Evolutionary conservation across 2,888 invertebrate genomes (phyloP), one percentile per base, ranked within the genome.

Genomic region (Leptopilina drosophilae): DNA sequence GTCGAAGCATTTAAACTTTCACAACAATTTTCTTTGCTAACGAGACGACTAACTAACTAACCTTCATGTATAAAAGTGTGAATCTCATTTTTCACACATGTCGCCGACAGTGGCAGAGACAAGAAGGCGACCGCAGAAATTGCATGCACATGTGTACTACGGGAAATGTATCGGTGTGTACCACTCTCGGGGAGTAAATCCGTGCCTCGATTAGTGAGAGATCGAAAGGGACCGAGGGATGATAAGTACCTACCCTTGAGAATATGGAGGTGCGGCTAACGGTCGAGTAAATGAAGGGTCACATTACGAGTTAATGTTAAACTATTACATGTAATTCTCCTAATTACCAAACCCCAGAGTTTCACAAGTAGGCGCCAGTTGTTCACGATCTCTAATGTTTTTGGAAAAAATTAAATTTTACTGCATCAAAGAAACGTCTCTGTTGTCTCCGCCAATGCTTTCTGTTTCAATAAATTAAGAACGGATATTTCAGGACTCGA

Each of bases 251-350:
- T 76, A 82, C 84, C 85, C 84, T 84, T 82, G 84, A 84, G 84
- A 85, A 84, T 85, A 80, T 81, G 85, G 84, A 86, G 87, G 85
- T 87, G 87, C 86, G 88, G 88, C 88, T 89, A 91, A 91, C 89
- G 90, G 88, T 84, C 89, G 90, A 91, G 90, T 90, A 90, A 91
- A 91, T 90, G 91, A 91, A 90, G 91, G 91, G 90, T 91, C 89
- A 86, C 90, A 89, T 90, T 90, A 88, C 89, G 87, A 90, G 89
- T 89, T 90, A 90, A 91, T 89, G 91, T 87, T 90, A 91, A 90
- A 90, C 91, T 91, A 90, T 91, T 91, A 91, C 90, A 89, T 89
- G 90, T 87, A 88, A 91, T 91, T 91, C 89, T 87, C 86, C 88
- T 90, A 90, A 91, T 91, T 90, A 88, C 90, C 85, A 85, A 83